Conservation (phyloP, 1,140 invertebrate species). For the Lepidostoma basale region DNA sequence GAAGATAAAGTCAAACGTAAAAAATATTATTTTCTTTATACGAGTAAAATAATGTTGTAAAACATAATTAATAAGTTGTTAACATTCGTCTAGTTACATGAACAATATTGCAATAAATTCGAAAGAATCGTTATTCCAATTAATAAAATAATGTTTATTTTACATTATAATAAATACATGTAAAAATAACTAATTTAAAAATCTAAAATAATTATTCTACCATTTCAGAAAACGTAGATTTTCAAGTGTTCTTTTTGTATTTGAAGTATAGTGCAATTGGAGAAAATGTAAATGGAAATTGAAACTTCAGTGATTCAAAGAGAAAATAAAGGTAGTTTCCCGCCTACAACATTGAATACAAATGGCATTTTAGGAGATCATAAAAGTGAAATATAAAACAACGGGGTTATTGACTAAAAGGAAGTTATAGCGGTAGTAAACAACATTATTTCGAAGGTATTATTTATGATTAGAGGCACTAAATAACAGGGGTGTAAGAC, state of each 20-base stretch:
- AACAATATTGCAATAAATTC: no score
- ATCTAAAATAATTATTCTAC: no score
- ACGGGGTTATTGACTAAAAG: constrained; percentile 11
- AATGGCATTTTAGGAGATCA: background rate
- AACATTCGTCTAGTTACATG: no score
- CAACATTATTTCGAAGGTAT: background rate
- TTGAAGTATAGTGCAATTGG: background rate
- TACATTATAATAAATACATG: no score
- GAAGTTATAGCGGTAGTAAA: background rate
- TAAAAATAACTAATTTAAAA: no score
- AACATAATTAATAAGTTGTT: no score
- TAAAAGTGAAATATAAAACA: constrained; percentile 5
- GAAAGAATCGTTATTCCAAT: no score
- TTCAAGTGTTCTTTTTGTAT: background rate
- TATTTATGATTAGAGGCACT: background rate
- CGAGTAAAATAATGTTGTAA: no score
- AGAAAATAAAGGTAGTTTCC: constrained; percentile 28
- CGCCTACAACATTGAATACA: background rate
- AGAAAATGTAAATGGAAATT: constrained; percentile 17
- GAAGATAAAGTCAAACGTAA: no score
- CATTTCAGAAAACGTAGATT: no score
- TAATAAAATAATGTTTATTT: no score
- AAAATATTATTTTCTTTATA: no score
- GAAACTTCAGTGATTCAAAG: constrained; percentile 34
- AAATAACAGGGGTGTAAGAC: background rate